phyloP scores from a whole-genome alignment of 2,888 invertebrate genomes.

The Drosophila paranaensis region DNA sequence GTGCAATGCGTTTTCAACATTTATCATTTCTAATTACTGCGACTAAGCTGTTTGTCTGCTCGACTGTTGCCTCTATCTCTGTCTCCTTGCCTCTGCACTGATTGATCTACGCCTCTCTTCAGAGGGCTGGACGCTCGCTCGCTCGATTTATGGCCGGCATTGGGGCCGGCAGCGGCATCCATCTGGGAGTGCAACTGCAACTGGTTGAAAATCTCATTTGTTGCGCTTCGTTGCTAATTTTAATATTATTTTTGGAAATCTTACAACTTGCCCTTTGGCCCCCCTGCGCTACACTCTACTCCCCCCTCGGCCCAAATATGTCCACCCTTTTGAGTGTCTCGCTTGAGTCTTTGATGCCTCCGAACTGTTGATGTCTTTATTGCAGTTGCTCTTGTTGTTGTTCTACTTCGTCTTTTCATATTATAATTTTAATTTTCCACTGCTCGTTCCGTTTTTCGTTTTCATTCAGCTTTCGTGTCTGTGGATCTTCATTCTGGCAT shows the following conservation, averaged over 20 bases:
- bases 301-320: conserved; percentile 10
- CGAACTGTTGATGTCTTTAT: conserved; percentile 80
- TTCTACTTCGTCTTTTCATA: conserved; percentile 45
- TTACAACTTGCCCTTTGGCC: conserved; percentile 62
- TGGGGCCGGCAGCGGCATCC: conserved; percentile 8
- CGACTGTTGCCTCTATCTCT: conserved; percentile 10
- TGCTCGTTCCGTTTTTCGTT: conserved; percentile 29
- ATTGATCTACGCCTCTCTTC: conserved; percentile 57
- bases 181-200: conserved; percentile 25
- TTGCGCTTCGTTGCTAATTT: conserved; percentile 79
- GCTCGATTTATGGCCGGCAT: conserved; percentile 37
- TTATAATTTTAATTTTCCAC: conserved; percentile 69
- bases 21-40: conserved; percentile 77
- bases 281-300: conserved; percentile 1
- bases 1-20: conserved; percentile 52
- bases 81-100: conserved; percentile 24
- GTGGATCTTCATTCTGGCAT: conserved; percentile 65
- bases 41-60: conserved; percentile 68
- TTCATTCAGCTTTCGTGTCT: conserved; percentile 62
- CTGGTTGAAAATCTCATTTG: conserved; percentile 69
- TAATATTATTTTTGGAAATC: conserved; percentile 81
- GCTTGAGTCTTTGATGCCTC: conserved; percentile 62
- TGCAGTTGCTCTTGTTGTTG: conserved; percentile 53
- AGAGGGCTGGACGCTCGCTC: conserved; percentile 36
- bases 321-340: conserved; percentile 9